Base-by-base conservation (phyloP, 2,797 vertebrate species). In the Myiothlypis chrysogaster region DNA sequence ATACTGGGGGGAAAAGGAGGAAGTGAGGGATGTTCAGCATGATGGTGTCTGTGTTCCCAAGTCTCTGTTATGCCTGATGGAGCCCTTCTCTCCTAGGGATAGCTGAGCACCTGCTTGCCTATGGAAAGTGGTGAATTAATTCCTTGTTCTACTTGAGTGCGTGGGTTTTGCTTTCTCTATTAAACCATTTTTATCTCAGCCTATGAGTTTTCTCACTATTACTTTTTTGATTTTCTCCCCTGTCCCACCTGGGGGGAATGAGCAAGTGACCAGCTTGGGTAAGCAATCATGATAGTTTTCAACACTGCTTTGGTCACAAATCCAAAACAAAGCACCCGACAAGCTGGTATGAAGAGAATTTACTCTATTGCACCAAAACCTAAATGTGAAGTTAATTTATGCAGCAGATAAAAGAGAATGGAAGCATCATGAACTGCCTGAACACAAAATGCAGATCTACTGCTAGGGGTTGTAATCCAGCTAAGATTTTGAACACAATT, bases 101-200 rank as follows among this genome's bases (percentile, higher is more conserved):
- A 39, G 14, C 30, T 53, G 53, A 81, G 23, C 30, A 53, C 22
- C 21, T 73, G 22, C 41, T 60, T 75, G 47, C 47, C 22, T 18
- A 12, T 23, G 10, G 41, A 53, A 47, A 75, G 12, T 28, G 18
- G 10, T 55, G 22, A 47, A 81, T 47, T 1, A 68, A 35, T 68
- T 81, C 35, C 35, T 53, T 46, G 14, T 59, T 80, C 30, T 81
- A 46, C 53, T 46, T 60, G 34, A 27, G 21, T 0, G 0, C 0
- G 0, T 11, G 25, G 12, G 10, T 53, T 73, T 81, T 53, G 14
- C 10, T 41, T 73, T 60, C 14, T 22, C 18, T 47, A 35, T 47
- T 53, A 53, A 66, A 30, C 8, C 14, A 13, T 41, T 68, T 60
- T 35, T 17, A 19, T 60, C 14, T 60, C 34, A 47, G 8, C 7